phyloP scores from a whole-genome alignment of 2,797 vertebrate genomes.

The Trichosurus vulpecula region DNA sequence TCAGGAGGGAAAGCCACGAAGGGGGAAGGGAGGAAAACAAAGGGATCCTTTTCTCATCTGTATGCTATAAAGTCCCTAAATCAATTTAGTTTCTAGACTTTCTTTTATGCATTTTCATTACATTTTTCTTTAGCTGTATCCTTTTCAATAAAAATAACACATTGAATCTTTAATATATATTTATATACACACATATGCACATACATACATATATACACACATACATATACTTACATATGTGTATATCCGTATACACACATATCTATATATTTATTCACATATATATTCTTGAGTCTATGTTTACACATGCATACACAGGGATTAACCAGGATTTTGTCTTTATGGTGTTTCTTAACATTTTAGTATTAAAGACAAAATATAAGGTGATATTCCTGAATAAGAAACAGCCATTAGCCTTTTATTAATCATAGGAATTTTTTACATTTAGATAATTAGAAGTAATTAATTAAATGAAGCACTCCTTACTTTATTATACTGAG shows the following conservation, averaged over 20 bases:
- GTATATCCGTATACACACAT: no score
- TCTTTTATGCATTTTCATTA: no score
- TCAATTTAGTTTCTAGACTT: background rate
- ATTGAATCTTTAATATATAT: background rate
- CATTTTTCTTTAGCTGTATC: background rate
- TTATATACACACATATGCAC: fast-evolving
- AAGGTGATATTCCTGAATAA: slow-evolving; percentile 10
- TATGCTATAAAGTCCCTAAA: background rate
- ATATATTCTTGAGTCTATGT: background rate
- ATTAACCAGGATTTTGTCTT: background rate
- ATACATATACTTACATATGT: no score
- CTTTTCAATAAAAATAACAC: background rate
- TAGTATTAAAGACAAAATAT: background rate
- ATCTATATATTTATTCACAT: no score
- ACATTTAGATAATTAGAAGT: background rate
- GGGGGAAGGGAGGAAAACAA: background rate
- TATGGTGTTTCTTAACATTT: background rate
- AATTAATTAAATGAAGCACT: background rate
- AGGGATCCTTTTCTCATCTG: background rate
- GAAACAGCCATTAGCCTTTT: background rate
- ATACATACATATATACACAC: no score
- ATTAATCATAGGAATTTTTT: background rate
- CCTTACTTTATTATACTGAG: background rate
- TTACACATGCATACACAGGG: background rate
- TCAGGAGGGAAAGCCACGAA: background rate